Evolutionary conservation across 2,888 invertebrate genomes (phyloP).

Genomic region (Conchocele bisecta): DNA sequence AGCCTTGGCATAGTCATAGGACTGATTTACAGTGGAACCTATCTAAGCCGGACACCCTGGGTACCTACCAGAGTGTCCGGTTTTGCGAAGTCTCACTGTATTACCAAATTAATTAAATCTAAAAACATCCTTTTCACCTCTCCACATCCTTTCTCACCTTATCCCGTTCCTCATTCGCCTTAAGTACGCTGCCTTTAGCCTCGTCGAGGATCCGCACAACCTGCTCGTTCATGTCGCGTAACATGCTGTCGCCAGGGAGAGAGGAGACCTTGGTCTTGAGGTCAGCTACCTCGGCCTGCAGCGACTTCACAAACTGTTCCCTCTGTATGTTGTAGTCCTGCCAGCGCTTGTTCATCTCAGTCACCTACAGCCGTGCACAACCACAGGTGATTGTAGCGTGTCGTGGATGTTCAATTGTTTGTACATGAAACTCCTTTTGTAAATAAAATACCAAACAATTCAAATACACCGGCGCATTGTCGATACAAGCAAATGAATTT

Average conservation of each 20-base stretch:
- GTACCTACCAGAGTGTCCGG: too few relatives aligned
- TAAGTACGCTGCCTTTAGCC: slow-evolving; percentile 29
- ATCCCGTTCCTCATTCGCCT: slow-evolving; percentile 31
- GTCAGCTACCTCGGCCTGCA: slow-evolving; percentile 54
- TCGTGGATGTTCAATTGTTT: too few relatives aligned
- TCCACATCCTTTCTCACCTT: slow-evolving; percentile 35
- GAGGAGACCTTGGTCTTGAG: slow-evolving; percentile 37
- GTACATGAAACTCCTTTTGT: too few relatives aligned
- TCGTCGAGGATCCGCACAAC: slow-evolving; percentile 60
- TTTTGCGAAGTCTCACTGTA: too few relatives aligned
- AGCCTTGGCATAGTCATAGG: too few relatives aligned
- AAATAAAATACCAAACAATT: too few relatives aligned
- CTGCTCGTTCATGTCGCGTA: slow-evolving; percentile 49
- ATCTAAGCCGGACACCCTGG: too few relatives aligned
- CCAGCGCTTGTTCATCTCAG: slow-evolving; percentile 75
- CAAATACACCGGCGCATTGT: too few relatives aligned
- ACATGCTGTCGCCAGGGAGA: slow-evolving; percentile 13
- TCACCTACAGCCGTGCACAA: slow-evolving; percentile 63
- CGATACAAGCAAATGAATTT: too few relatives aligned
- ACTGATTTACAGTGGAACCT: too few relatives aligned
- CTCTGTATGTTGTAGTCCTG: slow-evolving; percentile 69
- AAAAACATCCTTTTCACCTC: slow-evolving; percentile 12
- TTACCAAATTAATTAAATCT: too few relatives aligned
- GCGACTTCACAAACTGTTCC: slow-evolving; percentile 53
- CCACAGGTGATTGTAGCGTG: too few relatives aligned